Conservation (phyloP, 2,113 vertebrate species). For the Oplegnathus fasciatus region DNA sequence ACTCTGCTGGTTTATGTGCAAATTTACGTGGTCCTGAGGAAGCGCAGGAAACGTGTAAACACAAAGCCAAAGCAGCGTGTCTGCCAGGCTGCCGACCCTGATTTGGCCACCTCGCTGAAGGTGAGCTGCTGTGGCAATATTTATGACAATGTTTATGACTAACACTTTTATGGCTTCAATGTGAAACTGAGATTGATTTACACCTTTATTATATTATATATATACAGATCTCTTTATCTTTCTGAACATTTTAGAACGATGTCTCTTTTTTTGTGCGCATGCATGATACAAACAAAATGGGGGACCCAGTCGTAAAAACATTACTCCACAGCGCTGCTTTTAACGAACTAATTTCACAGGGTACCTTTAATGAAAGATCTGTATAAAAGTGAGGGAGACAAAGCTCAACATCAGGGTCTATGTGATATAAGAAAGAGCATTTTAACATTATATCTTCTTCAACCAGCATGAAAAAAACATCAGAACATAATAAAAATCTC, state of each 20-base stretch:
- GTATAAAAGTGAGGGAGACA: no score
- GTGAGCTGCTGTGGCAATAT: constrained; percentile 65
- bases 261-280: neutral
- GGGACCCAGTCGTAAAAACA: no score
- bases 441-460: neutral
- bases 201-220: neutral
- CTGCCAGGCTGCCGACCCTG: constrained; percentile 64
- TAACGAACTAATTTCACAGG: no score
- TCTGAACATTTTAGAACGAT: neutral
- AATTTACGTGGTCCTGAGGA: constrained; percentile 87
- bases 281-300: no score
- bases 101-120: constrained; percentile 79
- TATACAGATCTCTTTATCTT: neutral
- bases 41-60: constrained; percentile 86
- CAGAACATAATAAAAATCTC: neutral
- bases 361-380: no score
- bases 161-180: constrained; percentile 1
- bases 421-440: neutral
- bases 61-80: constrained; percentile 82
- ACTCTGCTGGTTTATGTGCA: constrained; percentile 88
- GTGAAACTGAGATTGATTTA: neutral
- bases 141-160: neutral
- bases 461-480: neutral
- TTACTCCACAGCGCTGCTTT: no score
- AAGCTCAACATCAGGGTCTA: neutral